Percentiles rank a stretch among this genome's conserved stretches.
Evolutionary conservation across 2,888 invertebrate species (phyloP).

Genomic region (Caenorhabditis macrosperma): DNA sequence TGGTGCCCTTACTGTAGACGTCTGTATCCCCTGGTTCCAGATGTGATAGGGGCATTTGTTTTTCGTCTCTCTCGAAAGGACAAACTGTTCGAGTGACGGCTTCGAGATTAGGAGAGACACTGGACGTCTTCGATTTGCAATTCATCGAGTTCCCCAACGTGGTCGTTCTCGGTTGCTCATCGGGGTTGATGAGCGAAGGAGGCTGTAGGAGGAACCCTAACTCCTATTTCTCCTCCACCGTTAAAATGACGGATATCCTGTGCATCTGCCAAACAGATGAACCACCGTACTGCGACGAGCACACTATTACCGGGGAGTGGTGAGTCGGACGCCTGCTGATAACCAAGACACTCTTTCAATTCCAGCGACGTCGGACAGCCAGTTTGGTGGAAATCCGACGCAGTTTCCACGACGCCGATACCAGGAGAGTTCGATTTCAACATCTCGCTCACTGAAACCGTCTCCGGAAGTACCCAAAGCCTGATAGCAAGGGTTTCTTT

Average conservation of each 20-base stretch:
- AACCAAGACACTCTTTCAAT: not conserved
- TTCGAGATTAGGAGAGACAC: not conserved
- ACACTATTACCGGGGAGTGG: not conserved
- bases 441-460: too few relatives aligned
- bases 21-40: not conserved
- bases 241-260: slow-evolving; percentile 2
- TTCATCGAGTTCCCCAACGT: not conserved
- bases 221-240: not conserved
- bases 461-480: too few relatives aligned
- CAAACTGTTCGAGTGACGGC: not conserved
- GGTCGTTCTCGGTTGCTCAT: slow-evolving; percentile 1
- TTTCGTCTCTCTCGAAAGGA: not conserved
- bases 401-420: not conserved
- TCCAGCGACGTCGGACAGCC: slow-evolving; percentile 5
- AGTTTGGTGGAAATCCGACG: not conserved
- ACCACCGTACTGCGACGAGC: not conserved
- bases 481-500: too few relatives aligned
- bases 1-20: not conserved
- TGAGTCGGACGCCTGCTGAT: not conserved
- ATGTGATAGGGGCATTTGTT: not conserved
- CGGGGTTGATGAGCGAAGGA: slow-evolving; percentile 7
- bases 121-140: slow-evolving; percentile 13
- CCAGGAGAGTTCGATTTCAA: too few relatives aligned
- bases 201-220: not conserved
- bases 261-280: slow-evolving; percentile 10